A percentile compares a stretch with the other conserved stretches of the same genome.
These are phyloP conservation scores for Hydrotaea diabolus DNA, from an alignment of 2,888 invertebrate species.

Conservation along the genomic window DNA sequence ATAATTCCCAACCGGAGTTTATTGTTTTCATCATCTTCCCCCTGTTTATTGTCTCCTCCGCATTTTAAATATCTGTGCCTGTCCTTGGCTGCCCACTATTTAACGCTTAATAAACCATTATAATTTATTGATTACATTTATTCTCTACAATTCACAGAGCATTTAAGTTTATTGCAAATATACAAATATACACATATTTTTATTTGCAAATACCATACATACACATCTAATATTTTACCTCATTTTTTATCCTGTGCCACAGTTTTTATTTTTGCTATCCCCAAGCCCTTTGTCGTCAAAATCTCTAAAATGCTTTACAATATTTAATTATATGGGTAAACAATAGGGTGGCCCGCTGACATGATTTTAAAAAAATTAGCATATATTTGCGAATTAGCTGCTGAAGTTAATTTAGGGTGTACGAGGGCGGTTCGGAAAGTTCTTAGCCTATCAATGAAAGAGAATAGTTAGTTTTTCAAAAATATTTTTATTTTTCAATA, in stretches of 20 bases:
- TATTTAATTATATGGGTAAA: background rate
- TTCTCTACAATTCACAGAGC: conserved; percentile 45
- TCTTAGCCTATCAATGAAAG: too few relatives aligned
- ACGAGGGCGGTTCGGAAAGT: too few relatives aligned
- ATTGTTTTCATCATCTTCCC: too few relatives aligned
- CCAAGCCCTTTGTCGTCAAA: conserved; percentile 35
- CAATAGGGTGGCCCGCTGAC: too few relatives aligned
- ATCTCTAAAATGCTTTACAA: conserved; percentile 56
- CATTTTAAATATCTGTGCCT: conserved; percentile 10
- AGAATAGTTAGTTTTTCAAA: too few relatives aligned
- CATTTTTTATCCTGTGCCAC: conserved; percentile 55
- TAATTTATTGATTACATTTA: conserved; percentile 23
- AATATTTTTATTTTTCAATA: too few relatives aligned
- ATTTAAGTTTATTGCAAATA: conserved; percentile 34
- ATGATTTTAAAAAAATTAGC: too few relatives aligned
- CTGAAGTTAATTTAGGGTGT: too few relatives aligned
- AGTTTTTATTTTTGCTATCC: background rate
- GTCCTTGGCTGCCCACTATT: background rate
- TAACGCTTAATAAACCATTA: conserved; percentile 7
- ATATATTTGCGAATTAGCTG: too few relatives aligned
- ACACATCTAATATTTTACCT: conserved; percentile 26
- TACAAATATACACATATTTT: background rate
- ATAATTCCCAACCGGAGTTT: too few relatives aligned
- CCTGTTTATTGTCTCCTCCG: background rate
- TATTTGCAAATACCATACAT: background rate